Base-by-base conservation (phyloP, 30 jellyfish, hydroid and myxozoan genomes). In the Turritopsis rubra region DNA sequence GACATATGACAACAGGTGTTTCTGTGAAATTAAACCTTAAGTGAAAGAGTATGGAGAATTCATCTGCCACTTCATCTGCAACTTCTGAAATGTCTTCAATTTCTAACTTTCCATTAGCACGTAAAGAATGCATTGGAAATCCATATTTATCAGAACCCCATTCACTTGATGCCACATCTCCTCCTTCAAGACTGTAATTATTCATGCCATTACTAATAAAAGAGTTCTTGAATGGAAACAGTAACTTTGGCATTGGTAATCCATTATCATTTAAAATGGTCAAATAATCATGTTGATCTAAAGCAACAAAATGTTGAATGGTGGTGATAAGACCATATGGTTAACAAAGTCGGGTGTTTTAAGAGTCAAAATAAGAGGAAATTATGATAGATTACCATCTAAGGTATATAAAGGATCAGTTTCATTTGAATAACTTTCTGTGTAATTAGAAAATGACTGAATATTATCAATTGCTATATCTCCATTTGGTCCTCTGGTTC, bases 211-310 rank as follows among this genome's bases (percentile, higher is more conserved):
- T n/a, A 68, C 31, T 1, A 68, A n/a, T 68, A 17, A 68, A 68
- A 68, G 30, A 23, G 30, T 68, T 68, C 28, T 27, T 68, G 77
- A 68, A 68, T 68, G 77, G 28, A 68, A 68, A 68, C 77, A 68
- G 30, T n/a, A 68, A n/a, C 77, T n/a, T n/a, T 9, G 77, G 77
- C 77, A n/a, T 23, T n/a, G 77, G 77, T 27, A 68, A 68, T n/a
- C 77, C 77, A 68, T n/a, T 16, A 68, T 17, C 19, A n/a, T 68
- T 68, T 22, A 68, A 68, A n/a, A 23, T 23, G 31, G 28, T 27
- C 16, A 68, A 8, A 22, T 68, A 68, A 68, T 68, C 30, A 27
- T 68, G 77, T n/a, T 27, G 28, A 27, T 27, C 77, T 68, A 68
- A 7, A 68, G 19, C 9, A 68, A n/a, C 30, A 41, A n/a, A 68